Evolutionary conservation across 2,888 invertebrate species (phyloP).

Genomic region (Mythimna lalbum): DNA sequence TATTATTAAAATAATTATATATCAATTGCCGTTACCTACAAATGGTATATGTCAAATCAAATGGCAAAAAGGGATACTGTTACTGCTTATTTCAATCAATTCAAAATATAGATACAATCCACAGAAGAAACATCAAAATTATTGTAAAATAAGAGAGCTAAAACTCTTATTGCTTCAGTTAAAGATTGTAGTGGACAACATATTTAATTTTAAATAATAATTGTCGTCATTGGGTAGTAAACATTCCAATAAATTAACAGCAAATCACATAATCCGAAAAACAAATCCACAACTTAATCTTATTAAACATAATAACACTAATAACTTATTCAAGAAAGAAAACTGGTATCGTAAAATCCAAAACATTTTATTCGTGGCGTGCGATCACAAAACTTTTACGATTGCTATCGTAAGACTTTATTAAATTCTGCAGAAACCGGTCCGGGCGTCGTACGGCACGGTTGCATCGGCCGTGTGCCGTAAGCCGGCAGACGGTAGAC

Average conservation of each 20-base stretch:
- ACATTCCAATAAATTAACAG: slow-evolving; percentile 4
- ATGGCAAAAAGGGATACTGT: neutral
- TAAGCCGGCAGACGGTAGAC: slow-evolving; percentile 37
- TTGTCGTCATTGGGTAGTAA: slow-evolving; percentile 1
- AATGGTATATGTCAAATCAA: neutral
- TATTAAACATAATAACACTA: slow-evolving; percentile 37
- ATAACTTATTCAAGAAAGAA: slow-evolving; percentile 45
- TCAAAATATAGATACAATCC: neutral
- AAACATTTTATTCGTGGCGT: slow-evolving; percentile 68
- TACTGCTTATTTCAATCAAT: neutral
- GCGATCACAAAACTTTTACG: slow-evolving; percentile 77
- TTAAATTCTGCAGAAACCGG: slow-evolving; percentile 77
- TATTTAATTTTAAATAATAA: neutral
- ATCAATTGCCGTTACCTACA: neutral
- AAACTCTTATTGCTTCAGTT: neutral
- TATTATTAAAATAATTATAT: neutral
- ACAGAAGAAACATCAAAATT: neutral
- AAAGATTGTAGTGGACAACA: slow-evolving; percentile 10
- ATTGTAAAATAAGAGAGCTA: neutral
- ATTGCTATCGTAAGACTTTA: slow-evolving; percentile 79
- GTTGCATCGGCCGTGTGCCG: slow-evolving; percentile 50
- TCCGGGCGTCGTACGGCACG: slow-evolving; percentile 47
- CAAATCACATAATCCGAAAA: slow-evolving; percentile 31
- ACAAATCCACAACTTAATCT: slow-evolving; percentile 30
- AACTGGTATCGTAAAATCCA: slow-evolving; percentile 59